Base-by-base conservation (phyloP, 2,888 invertebrate genomes). In the Cremastobaeus sp. region DNA sequence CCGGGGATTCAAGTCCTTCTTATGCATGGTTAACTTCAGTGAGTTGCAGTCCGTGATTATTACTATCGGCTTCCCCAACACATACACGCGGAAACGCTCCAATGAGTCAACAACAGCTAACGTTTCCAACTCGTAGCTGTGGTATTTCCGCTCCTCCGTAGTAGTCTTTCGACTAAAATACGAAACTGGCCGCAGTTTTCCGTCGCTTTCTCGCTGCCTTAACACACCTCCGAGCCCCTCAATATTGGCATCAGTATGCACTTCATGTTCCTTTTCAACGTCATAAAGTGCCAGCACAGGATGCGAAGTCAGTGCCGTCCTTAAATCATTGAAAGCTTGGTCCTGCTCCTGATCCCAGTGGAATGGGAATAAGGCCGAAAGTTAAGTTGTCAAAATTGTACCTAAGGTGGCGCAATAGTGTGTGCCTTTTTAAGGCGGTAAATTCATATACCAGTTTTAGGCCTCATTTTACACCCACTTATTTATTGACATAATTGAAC, bases 111-210 rank as follows among this genome's bases (percentile, higher is more conserved):
- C 82, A 0, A 87, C 81, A 0, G 85, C 86, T n/a, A 88, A 71
- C 1, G 78, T 80, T 55, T 88, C 84, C n/a, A 83, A 60, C 32
- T 88, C 88, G 20, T 83, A 84, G 0, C 82, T 82, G 25, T 83
- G 82, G 30, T 84, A 86, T 25, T 78, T 82, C 12, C 62, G 50
- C 74, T 88, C 88, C 0, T 15, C 12, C 1, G 12, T 28, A 1
- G 48, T 15, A 1, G 57, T 68, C n/a, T 25, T 20, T 14, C 41
- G 15, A 21, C 57, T 66, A n/a, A 28, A 47, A 17, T 48, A 57
- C 0, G n/a, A 12, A 2, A 48, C 50, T 0, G 66, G 57, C 8
- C 50, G 66, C 9, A 57, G 12, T 3, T 34, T 8, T 5, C 25
- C 37, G 1, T 18, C 41, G 8, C 15, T 15, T 8, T 20, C 37